phyloP scores from a whole-genome alignment of 1,140 invertebrate species.

The Asbolus verrucosus region DNA sequence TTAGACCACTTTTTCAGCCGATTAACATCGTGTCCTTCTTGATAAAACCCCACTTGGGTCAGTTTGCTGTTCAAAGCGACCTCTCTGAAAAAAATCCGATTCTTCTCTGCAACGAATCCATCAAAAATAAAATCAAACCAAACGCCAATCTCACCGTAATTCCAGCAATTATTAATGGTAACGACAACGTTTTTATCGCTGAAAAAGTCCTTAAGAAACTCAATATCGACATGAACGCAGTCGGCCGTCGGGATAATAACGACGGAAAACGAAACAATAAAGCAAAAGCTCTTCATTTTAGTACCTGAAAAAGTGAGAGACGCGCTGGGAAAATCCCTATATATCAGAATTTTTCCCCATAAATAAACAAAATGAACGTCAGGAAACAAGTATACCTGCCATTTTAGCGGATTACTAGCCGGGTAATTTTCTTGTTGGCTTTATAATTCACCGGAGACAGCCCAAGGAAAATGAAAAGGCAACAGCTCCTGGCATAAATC shows the following conservation, averaged over 20 bases:
- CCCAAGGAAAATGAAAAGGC: neutral
- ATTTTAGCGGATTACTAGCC: neutral
- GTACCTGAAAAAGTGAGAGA: slow-evolving; percentile 25
- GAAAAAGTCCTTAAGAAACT: slow-evolving; percentile 32
- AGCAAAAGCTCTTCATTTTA: slow-evolving; percentile 28
- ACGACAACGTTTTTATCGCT: neutral
- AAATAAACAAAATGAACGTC: slow-evolving; percentile 26
- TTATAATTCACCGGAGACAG: slow-evolving; percentile 16
- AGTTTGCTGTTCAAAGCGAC: neutral
- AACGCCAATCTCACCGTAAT: neutral
- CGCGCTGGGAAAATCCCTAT: slow-evolving; percentile 1
- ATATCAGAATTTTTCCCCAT: slow-evolving; percentile 24
- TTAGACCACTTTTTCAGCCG: neutral
- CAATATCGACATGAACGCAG: slow-evolving; percentile 19
- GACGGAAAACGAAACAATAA: slow-evolving; percentile 8
- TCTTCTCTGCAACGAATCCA: slow-evolving; percentile 12
- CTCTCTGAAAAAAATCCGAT: neutral
- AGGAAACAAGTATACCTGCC: slow-evolving; percentile 16
- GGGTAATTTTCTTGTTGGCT: slow-evolving; percentile 6
- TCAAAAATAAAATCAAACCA: too few species aligned
- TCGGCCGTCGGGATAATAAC: slow-evolving; percentile 13
- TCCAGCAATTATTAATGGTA: slow-evolving; percentile 30
- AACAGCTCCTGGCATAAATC: neutral
- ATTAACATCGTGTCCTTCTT: neutral
- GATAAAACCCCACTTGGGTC: neutral